Evolutionary conservation across 2,113 vertebrate genomes (phyloP), one percentile per base, ranked within the genome.

Genomic region (Vanacampus margaritifer): DNA sequence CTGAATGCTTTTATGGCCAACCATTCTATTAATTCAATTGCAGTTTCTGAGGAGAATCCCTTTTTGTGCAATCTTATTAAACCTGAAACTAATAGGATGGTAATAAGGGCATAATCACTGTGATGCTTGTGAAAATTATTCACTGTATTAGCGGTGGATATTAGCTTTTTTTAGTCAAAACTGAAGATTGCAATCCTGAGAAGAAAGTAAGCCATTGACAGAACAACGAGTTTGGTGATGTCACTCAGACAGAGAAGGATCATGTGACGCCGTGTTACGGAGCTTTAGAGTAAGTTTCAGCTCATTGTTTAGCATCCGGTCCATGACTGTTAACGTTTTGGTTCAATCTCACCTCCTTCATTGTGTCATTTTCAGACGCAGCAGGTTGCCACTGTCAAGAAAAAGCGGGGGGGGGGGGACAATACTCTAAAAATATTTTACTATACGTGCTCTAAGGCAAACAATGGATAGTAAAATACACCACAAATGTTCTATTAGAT

Each of bases 1-100:
- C 60, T 8, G 12, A 43, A 43, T 26, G 60, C 23, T 43, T 62
- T 62, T 62, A 62, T 62, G 6, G 60, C n/a, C 60, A 24, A 21
- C 60, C 60, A 62, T 62, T 62, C 60, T 62, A 62, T 62, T 62
- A 62, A 62, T 62, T 43, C 37, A 43, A 43, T 62, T 62, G 60
- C 37, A 43, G 12, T 43, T 62, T 43, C 37, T 16, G 60, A 26
- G 43, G 39, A 43, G 37, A 24, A 62, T 41, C 36, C 37, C 9
- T 60, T 60, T 60, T 60, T 60, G 37, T 61, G 36, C n/a, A 24
- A 24, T 62, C 39, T 26, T 62, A 62, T 62, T 43, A 26, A 62
- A 62, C n/a, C n/a, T 62, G 39, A 62, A 62, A 62, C 37, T 43
- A 62, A 62, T 24, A 24, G 36, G 23, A 4, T 43, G 60, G 60